Conservation (phyloP, 2,113 vertebrate genomes). For the Sebastes schlegelii region DNA sequence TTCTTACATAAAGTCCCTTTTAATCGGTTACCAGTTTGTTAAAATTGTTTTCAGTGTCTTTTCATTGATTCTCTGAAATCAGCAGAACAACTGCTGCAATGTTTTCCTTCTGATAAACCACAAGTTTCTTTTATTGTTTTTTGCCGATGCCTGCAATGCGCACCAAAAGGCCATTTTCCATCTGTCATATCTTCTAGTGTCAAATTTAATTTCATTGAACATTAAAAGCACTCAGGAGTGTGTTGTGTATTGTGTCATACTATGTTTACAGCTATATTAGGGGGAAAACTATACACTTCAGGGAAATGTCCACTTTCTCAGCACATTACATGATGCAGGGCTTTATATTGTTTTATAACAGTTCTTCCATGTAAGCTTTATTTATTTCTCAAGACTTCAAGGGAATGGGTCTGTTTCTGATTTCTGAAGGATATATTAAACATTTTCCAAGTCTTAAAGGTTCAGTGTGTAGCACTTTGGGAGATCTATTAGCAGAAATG, state of each 20-base stretch:
- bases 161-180: background rate
- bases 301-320: too few species aligned
- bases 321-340: too few species aligned
- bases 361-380: too few species aligned
- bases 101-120: background rate
- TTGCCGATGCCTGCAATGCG: background rate
- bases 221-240: background rate
- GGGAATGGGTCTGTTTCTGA: too few species aligned
- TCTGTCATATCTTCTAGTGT: background rate
- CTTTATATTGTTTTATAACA: too few species aligned
- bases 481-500: too few species aligned
- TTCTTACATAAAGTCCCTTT: too few species aligned
- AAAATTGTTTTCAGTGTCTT: background rate
- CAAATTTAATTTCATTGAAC: background rate
- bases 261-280: background rate
- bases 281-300: background rate
- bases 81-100: background rate
- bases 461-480: too few species aligned
- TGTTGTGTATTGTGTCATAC: background rate
- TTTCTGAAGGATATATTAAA: too few species aligned
- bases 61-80: background rate
- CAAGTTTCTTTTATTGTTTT: slow-evolving; percentile 2
- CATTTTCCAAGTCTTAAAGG: too few species aligned
- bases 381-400: too few species aligned
- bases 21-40: background rate